A percentile compares a stretch with the other conserved stretches of the same genome.
phyloP scores from a whole-genome alignment of 2,113 vertebrate genomes.

The Catagonus wagneri region DNA sequence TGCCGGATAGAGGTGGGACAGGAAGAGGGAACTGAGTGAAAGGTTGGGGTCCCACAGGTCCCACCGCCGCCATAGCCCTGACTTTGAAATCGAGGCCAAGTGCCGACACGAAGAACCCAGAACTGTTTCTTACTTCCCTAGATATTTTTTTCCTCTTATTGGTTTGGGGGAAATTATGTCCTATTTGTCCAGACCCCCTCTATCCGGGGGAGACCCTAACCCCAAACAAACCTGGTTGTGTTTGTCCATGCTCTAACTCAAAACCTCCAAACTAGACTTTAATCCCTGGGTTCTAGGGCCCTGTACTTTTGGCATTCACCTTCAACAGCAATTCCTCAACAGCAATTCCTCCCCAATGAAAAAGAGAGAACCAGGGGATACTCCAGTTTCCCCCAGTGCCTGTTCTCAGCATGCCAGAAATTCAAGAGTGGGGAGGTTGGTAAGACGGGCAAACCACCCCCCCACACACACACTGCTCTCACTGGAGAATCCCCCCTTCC shows the following conservation, averaged over 20 bases:
- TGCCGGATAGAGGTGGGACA: not conserved
- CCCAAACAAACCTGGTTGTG: not conserved
- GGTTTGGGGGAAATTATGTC: not conserved
- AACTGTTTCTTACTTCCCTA: not conserved
- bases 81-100: not conserved
- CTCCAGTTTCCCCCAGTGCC: rapidly evolving
- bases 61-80: no score
- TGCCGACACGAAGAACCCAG: not conserved
- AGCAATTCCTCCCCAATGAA: not conserved
- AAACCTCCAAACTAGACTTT: not conserved
- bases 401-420: not conserved
- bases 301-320: not conserved
- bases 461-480: not conserved
- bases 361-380: not conserved
- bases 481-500: not conserved
- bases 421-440: not conserved
- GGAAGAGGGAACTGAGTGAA: no score
- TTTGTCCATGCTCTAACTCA: not conserved
- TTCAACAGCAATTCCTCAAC: not conserved
- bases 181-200: not conserved
- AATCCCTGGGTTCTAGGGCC: not conserved
- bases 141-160: not conserved
- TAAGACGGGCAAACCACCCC: not conserved
- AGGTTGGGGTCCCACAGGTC: not conserved
- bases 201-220: not conserved